phyloP scores from a whole-genome alignment of 2,888 invertebrate species.

The Aricia artaxerxes region DNA sequence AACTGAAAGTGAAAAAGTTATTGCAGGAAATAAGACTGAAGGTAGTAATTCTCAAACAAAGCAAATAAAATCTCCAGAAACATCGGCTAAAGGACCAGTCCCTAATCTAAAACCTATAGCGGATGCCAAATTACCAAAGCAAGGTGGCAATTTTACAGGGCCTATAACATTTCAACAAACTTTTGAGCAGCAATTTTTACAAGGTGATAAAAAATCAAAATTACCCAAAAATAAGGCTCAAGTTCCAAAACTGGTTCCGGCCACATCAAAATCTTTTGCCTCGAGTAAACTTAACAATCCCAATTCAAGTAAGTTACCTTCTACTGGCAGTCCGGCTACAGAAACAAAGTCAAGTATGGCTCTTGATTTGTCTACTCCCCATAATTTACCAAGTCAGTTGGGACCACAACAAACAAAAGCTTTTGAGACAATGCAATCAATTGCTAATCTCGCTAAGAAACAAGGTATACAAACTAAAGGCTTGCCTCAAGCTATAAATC shows the following conservation, averaged over 20 bases:
- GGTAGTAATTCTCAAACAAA: conserved; percentile 48
- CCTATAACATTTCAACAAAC: conserved; percentile 78
- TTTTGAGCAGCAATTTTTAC: conserved; percentile 73
- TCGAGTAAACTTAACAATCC: conserved; percentile 60
- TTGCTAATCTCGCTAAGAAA: conserved; percentile 75
- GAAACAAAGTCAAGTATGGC: conserved; percentile 67
- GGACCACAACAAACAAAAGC: conserved; percentile 71
- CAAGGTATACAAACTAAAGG: conserved; percentile 66
- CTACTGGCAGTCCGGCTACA: conserved; percentile 45
- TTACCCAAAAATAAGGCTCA: conserved; percentile 70
- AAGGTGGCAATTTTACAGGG: conserved; percentile 59
- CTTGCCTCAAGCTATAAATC: conserved; percentile 55
- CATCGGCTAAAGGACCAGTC: conserved; percentile 71
- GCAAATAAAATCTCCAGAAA: conserved; percentile 57
- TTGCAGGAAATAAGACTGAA: conserved; percentile 53
- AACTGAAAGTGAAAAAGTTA: conserved; percentile 53
- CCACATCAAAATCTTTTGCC: conserved; percentile 65
- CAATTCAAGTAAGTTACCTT: conserved; percentile 52
- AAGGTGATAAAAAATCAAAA: conserved; percentile 71
- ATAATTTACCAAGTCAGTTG: conserved; percentile 65
- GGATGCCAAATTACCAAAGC: conserved; percentile 71
- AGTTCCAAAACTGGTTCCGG: conserved; percentile 72
- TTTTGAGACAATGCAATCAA: conserved; percentile 77
- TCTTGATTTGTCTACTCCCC: conserved; percentile 73
- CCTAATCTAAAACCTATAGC: conserved; percentile 77